Evolutionary conservation across 2,797 vertebrate species (phyloP), one percentile per base, ranked within the genome.

Genomic region (Enteromius unitaeniatus): DNA sequence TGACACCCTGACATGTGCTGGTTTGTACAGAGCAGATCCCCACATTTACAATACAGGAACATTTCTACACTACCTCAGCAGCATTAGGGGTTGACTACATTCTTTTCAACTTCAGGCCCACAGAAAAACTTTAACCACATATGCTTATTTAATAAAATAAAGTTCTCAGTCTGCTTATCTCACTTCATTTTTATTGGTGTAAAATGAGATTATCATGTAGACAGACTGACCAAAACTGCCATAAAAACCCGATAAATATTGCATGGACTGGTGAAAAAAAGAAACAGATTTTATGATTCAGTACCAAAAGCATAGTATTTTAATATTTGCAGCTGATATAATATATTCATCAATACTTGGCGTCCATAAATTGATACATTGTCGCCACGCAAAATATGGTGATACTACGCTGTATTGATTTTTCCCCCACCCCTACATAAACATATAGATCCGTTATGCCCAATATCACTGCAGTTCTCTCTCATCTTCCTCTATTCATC

Each of bases 1-100:
- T 76, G 62, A 80, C 70, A 85, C 34, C 68, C 37, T 40, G 64
- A 55, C n/a, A 51, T 51, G 62, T 45, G 19, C 49, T 67, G 19
- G 74, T 68, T 28, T 84, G 37, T 47, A 73, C 69, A 79, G 19
- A 23, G 28, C 19, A 40, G 42, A 83, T 49, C 78, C 40, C 14
- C 28, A 68, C 14, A 45, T 58, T 65, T 69, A 84, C 79, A 72
- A 72, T 15, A 58, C n/a, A 6, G 53, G 42, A 40, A 51, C 67
- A 47, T 58, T 21, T 68, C 28, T 62, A 60, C 65, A 28, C 34
- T 58, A 21, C 26, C 60, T 40, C n/a, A 17, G 31, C 13, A 31
- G 15, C 14, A 31, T 31, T 31, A 28, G 1, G 2, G 60, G 28
- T 64, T 31, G 8, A 64, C 14, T 15, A 6, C 2, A 26, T 62